phyloP scores from a whole-genome alignment of 2,888 invertebrate species.

The Dolichomitus sp. region DNA sequence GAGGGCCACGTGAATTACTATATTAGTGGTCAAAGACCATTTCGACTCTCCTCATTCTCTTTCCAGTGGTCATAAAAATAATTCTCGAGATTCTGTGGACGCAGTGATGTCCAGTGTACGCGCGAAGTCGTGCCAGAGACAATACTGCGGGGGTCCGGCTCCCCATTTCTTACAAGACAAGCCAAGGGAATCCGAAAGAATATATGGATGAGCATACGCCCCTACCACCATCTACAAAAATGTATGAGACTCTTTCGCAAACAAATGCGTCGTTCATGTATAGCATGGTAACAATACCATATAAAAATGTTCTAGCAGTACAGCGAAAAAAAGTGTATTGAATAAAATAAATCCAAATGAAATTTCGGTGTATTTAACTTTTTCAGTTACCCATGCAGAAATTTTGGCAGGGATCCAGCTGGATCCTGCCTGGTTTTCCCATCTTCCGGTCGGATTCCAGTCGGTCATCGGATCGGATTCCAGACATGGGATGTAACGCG shows the following conservation, averaged over 20 bases:
- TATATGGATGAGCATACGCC: conserved; percentile 55
- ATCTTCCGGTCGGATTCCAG: too few relatives aligned
- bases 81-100: conserved; percentile 35
- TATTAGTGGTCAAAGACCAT: conserved; percentile 63
- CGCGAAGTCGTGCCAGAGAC: conserved; percentile 48
- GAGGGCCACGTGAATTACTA: conserved; percentile 59
- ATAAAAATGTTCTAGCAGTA: neutral
- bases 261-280: conserved; percentile 36
- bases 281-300: neutral
- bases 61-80: conserved; percentile 57
- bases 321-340: too few relatives aligned
- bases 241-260: conserved; percentile 62
- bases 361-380: too few relatives aligned
- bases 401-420: too few relatives aligned
- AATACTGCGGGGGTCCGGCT: conserved; percentile 43
- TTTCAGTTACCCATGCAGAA: too few relatives aligned
- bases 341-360: too few relatives aligned
- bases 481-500: too few relatives aligned
- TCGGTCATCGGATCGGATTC: too few relatives aligned
- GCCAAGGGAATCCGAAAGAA: conserved; percentile 46
- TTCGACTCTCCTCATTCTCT: conserved; percentile 37
- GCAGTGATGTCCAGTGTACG: conserved; percentile 37
- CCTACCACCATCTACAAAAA: conserved; percentile 39
- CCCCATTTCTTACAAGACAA: conserved; percentile 54
- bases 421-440: too few relatives aligned